Evolutionary conservation across 2,888 invertebrate genomes (phyloP), one percentile per base, ranked within the genome.

Genomic region (Aleiodes alternator): DNA sequence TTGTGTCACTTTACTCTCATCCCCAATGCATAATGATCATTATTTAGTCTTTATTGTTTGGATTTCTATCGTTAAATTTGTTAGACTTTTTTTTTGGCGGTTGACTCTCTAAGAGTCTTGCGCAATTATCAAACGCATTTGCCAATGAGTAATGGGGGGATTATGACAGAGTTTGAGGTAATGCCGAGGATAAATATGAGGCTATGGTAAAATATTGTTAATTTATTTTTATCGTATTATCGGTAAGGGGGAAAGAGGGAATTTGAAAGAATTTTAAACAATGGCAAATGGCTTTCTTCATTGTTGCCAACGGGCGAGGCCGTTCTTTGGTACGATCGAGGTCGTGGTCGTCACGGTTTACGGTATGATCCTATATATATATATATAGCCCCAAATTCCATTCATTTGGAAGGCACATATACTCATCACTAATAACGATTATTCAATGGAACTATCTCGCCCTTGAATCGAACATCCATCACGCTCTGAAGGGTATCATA

Each of bases 281-380:
- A 72, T 72, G 72, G 72, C 61, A 38, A 53, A 61, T 31, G 43
- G 50, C 9, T 61, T 72, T 61, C 61, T 61, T 72, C 72, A 61
- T 72, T 61, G 72, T 66, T 64, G 64, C 12, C 5, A 23, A 16
- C 23, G 43, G n/a, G 43, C 57, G 53, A 71, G 70, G 55, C 16
- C 50, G 51, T 29, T 59, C 69, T 43, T 64, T 69, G 38, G 50
- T 76, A 74, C 70, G 66, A 74, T 77, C 79, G 77, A 77, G 79
- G 79, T 79, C 79, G 76, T 59, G 77, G 76, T 69, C 78, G 74
- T 74, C 74, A 76, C 76, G 75, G 75, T 76, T 75, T 71, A 68
- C 14, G 51, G 72, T 59, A 69, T 53, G 51, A 43, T 73, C 51
- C 3, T 43, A 23, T 72, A 72, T 68, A 55, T 68, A 78, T 38